Percentiles rank a stretch among this genome's conserved stretches.
Evolutionary conservation across 1,140 invertebrate genomes (phyloP).

Genomic region (Melipona quadrifasciata): DNA sequence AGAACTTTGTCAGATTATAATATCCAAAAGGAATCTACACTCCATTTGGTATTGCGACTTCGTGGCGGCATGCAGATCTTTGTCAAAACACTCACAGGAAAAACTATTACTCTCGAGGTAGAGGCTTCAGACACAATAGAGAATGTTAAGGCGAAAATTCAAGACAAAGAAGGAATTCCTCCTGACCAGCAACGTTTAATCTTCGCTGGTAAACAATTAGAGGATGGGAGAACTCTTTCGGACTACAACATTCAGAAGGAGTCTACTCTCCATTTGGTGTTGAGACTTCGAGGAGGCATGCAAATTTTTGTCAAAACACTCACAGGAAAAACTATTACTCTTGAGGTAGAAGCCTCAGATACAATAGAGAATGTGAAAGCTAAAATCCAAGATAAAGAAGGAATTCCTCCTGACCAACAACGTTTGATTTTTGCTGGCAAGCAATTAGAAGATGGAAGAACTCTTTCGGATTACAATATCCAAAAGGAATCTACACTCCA

Average conservation of each 20-base stretch:
- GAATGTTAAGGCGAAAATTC: constrained; percentile 83
- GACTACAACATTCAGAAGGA: constrained; percentile 80
- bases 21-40: constrained; percentile 80
- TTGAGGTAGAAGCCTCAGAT: too few relatives aligned
- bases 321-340: too few relatives aligned
- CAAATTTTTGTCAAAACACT: too few relatives aligned
- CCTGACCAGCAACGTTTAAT: constrained; percentile 72
- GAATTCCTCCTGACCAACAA: constrained; percentile 71
- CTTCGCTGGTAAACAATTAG: constrained; percentile 25
- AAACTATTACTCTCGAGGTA: too few relatives aligned
- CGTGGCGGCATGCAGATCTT: background rate
- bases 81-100: too few relatives aligned
- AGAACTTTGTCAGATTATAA: constrained; percentile 31
- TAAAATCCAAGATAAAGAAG: constrained; percentile 29
- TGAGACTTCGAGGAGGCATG: constrained; percentile 34
- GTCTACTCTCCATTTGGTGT: constrained; percentile 28
- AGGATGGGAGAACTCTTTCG: constrained; percentile 24
- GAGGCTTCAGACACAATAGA: too few relatives aligned
- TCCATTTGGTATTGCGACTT: constrained; percentile 33
- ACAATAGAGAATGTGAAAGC: constrained; percentile 83
- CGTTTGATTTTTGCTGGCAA: constrained; percentile 34
- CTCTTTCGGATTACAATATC: constrained; percentile 66
- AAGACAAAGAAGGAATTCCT: constrained; percentile 25
- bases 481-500: constrained; percentile 77
- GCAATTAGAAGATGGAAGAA: constrained; percentile 22